A percentile compares a stretch with the other conserved stretches of the same genome.
Evolutionary conservation across 1,140 invertebrate species (phyloP).

Genomic region (Zaprionus camerounensis): DNA sequence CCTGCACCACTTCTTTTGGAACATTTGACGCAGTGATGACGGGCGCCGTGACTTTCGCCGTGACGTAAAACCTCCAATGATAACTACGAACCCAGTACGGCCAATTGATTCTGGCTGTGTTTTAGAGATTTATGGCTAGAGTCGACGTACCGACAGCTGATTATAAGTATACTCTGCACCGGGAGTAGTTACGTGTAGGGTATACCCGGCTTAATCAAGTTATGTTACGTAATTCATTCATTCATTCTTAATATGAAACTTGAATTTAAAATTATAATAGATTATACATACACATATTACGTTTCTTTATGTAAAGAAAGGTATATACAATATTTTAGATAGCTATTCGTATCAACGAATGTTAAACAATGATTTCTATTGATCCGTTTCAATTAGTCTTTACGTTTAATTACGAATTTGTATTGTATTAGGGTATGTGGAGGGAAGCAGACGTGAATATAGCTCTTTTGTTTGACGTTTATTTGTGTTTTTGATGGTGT

Average conservation of each 20-base stretch:
- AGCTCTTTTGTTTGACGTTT: conserved; percentile 57
- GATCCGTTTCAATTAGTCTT: no score
- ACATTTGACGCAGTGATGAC: conserved; percentile 32
- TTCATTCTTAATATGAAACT: no score
- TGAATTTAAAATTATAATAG: no score
- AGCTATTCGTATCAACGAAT: no score
- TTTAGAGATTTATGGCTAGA: conserved; percentile 46
- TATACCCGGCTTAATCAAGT: not conserved
- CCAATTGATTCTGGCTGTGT: conserved; percentile 59
- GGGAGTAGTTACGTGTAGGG: not conserved
- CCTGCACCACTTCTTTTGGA: not conserved
- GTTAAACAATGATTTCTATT: no score
- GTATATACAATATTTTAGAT: no score
- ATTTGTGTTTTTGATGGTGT: conserved; percentile 17
- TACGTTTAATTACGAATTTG: not conserved
- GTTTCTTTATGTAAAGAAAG: no score
- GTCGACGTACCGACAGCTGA: conserved; percentile 28
- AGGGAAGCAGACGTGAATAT: not conserved
- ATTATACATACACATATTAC: no score
- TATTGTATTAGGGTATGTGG: conserved; percentile 3
- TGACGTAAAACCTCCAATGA: conserved; percentile 53
- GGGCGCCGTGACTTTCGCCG: conserved; percentile 17
- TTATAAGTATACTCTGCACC: conserved; percentile 29
- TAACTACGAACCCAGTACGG: conserved; percentile 52
- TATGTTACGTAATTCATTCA: no score